Evolutionary conservation across 35 echinoderm and acorn worm genomes (phyloP), one percentile per base, ranked within the genome.

Genomic region (Amphiura filiformis): DNA sequence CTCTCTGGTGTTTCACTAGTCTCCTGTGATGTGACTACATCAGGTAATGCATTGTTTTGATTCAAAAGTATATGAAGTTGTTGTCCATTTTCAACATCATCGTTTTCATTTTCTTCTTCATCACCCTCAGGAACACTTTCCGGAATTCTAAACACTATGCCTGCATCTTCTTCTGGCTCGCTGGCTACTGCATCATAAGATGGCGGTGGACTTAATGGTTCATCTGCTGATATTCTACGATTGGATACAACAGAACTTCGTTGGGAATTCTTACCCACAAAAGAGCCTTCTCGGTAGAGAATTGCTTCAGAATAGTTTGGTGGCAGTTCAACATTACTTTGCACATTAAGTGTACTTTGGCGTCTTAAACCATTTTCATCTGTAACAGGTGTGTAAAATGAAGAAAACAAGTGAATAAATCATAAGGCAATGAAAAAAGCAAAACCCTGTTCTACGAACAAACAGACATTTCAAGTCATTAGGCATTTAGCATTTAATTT

Each of bases 301-400:
- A 93, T 37, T 49, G 85, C 56, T 1, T 93, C 91, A 0, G 85
- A 88, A 41, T 93, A 93, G 18, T 88, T 86, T 12, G 91, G 91
- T 22, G 91, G 91, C 0, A 93, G 87, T 34, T 93, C 91, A 26
- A 93, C 36, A 39, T 87, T 85, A 20, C 57, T 80, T 14, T 79
- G 65, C 42, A 56, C 91, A 32, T 78, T 88, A 5, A 76, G 34
- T 15, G 91, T 88, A 0, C 85, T 56, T 26, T 85, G 80, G 35
- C 88, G 80, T 39, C 91, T 79, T 80, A 81, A 41, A 76, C 87
- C 91, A 40, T 82, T 77, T 88, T 79, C 36, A 56, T 39, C 49
- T 1, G 34, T 33, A 34, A 39, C 36, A 3, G 36, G 36, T 35
- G 23, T 3, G 23, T 37, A 0, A 80, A 80, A 3, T 5, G n/a